These are phyloP conservation scores for Drosophila planitibia DNA, from an alignment of 2,888 invertebrate species.

Conservation along the genomic window DNA sequence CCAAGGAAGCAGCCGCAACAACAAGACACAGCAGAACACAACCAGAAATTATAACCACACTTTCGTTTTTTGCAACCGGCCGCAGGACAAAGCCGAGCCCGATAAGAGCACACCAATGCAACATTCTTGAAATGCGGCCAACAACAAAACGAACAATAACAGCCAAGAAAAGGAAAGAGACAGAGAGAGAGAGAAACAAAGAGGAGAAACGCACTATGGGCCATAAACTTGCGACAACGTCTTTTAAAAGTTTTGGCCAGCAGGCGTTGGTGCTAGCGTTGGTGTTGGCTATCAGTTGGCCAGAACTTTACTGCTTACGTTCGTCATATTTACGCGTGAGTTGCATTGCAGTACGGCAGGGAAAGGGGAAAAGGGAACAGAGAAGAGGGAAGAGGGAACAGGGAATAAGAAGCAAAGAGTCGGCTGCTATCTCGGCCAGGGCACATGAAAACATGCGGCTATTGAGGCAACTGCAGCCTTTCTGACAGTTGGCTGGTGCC, in stretches of 20 bases:
- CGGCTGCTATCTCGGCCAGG: slow-evolving; percentile 41
- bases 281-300: slow-evolving; percentile 77
- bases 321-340: slow-evolving; percentile 81
- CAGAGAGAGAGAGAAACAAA: not conserved
- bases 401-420: slow-evolving; percentile 7
- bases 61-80: slow-evolving; percentile 68
- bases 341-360: slow-evolving; percentile 21
- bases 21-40: slow-evolving; percentile 43
- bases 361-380: not conserved
- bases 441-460: slow-evolving; percentile 56
- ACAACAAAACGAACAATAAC: slow-evolving; percentile 32
- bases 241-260: slow-evolving; percentile 71
- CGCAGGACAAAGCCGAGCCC: slow-evolving; percentile 62
- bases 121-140: slow-evolving; percentile 78
- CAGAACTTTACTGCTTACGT: slow-evolving; percentile 81
- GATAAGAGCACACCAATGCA: slow-evolving; percentile 64
- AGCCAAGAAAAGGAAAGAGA: not conserved
- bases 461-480: slow-evolving; percentile 45
- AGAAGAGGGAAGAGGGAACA: not conserved
- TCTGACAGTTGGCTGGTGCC: slow-evolving; percentile 47
- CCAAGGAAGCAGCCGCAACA: slow-evolving; percentile 19
- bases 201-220: slow-evolving; percentile 53
- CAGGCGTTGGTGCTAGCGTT: slow-evolving; percentile 54
- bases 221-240: slow-evolving; percentile 73
- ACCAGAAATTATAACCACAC: slow-evolving; percentile 77